phyloP scores from a whole-genome alignment of 2,797 vertebrate genomes.

The Clarias platycephalus region DNA sequence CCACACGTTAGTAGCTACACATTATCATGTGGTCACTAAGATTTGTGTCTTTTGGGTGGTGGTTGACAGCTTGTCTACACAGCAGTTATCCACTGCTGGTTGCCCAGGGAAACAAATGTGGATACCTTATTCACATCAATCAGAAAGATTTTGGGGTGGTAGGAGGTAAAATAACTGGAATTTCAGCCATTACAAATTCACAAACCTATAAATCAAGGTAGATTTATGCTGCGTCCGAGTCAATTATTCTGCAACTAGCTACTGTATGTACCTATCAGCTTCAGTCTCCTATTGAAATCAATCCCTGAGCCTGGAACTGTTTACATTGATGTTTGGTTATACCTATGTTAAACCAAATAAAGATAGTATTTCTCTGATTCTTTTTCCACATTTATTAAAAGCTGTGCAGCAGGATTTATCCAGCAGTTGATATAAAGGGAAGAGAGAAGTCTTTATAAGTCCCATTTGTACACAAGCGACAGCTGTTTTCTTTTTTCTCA shows the following conservation, averaged over 20 bases:
- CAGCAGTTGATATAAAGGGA: slow-evolving; percentile 60
- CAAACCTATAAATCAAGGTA: background rate
- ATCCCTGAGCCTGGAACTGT: slow-evolving; percentile 62
- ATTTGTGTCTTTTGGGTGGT: slow-evolving; percentile 20
- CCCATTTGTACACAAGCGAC: slow-evolving; percentile 58
- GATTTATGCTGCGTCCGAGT: background rate
- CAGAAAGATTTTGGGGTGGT: slow-evolving; percentile 2
- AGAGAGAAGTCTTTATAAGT: slow-evolving; percentile 49
- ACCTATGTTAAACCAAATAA: slow-evolving; percentile 64
- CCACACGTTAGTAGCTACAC: slow-evolving; percentile 19
- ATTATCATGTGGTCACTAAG: slow-evolving; percentile 26
- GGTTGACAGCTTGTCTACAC: slow-evolving; percentile 16
- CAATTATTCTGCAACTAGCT: background rate
- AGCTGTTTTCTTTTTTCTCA: slow-evolving; percentile 37
- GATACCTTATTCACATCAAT: slow-evolving; percentile 20
- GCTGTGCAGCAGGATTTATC: slow-evolving; percentile 60
- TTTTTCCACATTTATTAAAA: slow-evolving; percentile 63
- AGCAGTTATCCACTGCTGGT: background rate
- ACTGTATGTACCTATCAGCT: background rate
- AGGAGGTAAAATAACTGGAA: slow-evolving; percentile 10
- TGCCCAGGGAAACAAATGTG: slow-evolving; percentile 20
- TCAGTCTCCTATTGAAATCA: slow-evolving; percentile 9
- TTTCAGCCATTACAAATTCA: slow-evolving; percentile 13
- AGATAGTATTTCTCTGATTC: slow-evolving; percentile 55
- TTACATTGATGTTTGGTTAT: slow-evolving; percentile 65